Percentiles rank a stretch among this genome's conserved stretches.
phyloP scores from a whole-genome alignment of 1,140 invertebrate genomes.

The Drosophila obscura region DNA sequence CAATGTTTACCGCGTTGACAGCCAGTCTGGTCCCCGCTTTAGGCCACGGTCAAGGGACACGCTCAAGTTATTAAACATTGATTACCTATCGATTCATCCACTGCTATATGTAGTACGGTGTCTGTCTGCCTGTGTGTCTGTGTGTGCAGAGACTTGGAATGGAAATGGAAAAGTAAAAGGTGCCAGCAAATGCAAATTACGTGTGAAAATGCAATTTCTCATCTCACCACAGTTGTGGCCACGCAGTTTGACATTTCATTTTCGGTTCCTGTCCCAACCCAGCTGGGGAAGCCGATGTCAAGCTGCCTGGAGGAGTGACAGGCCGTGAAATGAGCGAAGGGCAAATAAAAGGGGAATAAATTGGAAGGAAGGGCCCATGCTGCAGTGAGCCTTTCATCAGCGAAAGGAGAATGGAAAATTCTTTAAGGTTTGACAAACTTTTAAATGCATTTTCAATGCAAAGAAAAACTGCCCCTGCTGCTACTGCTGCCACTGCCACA shows the following conservation, averaged over 20 bases:
- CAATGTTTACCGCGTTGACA: constrained; percentile 27
- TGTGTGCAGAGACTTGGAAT: constrained; percentile 25
- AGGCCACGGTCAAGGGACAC: constrained; percentile 16
- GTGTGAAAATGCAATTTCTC: constrained; percentile 52
- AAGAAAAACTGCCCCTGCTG: background rate
- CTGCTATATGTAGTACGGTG: background rate
- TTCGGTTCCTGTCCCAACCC: constrained; percentile 20
- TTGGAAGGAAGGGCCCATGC: constrained; percentile 4
- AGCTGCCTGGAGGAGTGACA: constrained; percentile 28
- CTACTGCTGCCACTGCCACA: constrained; percentile 1
- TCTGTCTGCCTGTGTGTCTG: background rate
- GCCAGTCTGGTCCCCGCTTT: background rate
- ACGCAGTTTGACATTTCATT: constrained; percentile 63
- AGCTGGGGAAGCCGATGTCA: constrained; percentile 40
- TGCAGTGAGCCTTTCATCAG: constrained; percentile 30
- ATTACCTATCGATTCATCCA: constrained; percentile 67
- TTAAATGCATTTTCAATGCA: constrained; percentile 20
- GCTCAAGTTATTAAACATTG: constrained; percentile 55
- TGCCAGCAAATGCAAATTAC: constrained; percentile 46
- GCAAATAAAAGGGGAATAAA: constrained; percentile 18
- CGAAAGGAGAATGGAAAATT: background rate
- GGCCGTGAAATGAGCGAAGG: constrained; percentile 46
- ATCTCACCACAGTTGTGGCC: constrained; percentile 33
- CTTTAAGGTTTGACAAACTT: constrained; percentile 8
- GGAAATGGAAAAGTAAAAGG: constrained; percentile 14